Base-by-base conservation (phyloP, 2,113 vertebrate genomes). In the Petromus typicus region DNA sequence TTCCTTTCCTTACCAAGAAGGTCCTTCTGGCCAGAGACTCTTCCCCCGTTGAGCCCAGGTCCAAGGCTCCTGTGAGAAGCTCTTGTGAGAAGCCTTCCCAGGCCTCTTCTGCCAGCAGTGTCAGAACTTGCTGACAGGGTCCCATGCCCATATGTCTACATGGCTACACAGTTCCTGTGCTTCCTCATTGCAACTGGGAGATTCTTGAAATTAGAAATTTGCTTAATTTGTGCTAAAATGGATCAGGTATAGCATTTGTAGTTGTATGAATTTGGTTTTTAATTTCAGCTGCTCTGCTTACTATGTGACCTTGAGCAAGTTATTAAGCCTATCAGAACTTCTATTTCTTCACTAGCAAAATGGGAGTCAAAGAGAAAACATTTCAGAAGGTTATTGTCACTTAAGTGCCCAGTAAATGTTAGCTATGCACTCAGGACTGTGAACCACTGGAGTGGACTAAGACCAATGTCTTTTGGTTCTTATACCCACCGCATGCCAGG, bases 211-310 rank as follows among this genome's bases (percentile, higher is more conserved):
- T 69, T 43, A 90, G 54, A 91, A 73, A 56, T 16, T 34, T 18
- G 37, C 48, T 51, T 51, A 51, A 37, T 81, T 51, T 57, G 87
- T 30, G 45, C 45, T 23, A 57, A 94, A 83, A 51, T 80, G 10
- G n/a, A 93, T 43, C 51, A 51, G 23, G 40, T 76, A 48, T 32
- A 84, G 54, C 30, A 92, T 78, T 57, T 61, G n/a, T 34, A 96
- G 32, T 75, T 93, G 54, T 23, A 81, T 75, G 78, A 93, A 59
- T 5, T 64, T 79, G 73, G 18, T 69, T 95, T 94, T 91, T 88
- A 81, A 79, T 79, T 90, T 54, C 57, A 45, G 48, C 30, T 61
- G 61, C 43, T n/a, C n/a, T 3, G 51, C 5, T 59, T 64, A 57
- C 59, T 90, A 13, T 71, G 17, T 67, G 48, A 86, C 11, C 30